Conservation (phyloP, 2,797 vertebrate genomes). For the Myiothlypis chrysogaster region DNA sequence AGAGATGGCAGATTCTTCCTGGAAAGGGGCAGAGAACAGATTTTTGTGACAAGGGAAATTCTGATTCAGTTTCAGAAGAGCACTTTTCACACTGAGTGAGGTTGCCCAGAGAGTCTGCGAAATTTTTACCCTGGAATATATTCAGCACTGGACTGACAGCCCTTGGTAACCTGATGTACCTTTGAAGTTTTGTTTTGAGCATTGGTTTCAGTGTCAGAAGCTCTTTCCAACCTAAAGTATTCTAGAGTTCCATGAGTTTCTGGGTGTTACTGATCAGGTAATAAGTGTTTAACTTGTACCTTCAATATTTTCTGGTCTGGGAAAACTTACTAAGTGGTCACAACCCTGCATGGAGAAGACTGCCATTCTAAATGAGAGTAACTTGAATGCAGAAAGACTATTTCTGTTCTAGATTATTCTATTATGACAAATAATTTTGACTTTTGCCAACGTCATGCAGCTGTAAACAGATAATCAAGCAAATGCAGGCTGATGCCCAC, state of each 20-base stretch:
- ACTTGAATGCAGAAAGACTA: background rate
- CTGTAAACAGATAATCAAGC: background rate
- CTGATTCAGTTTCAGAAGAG: background rate
- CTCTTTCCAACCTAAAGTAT: background rate
- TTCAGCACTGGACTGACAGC: background rate
- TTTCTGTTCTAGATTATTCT: background rate
- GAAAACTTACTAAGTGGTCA: background rate
- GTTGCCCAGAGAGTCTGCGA: background rate
- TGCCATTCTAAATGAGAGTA: background rate
- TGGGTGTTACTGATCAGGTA: background rate
- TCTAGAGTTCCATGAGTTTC: background rate
- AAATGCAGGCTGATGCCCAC: rapidly evolving
- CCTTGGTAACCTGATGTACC: background rate
- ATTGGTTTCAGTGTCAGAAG: background rate
- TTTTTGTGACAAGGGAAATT: background rate
- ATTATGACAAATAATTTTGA: background rate
- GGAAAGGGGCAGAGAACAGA: background rate
- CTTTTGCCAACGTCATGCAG: background rate
- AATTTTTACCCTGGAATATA: background rate
- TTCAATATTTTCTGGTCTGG: background rate
- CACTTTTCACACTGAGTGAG: background rate
- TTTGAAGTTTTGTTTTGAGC: background rate
- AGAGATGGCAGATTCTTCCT: background rate
- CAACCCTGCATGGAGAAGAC: background rate
- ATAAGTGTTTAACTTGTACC: background rate